A percentile compares a stretch with the other conserved stretches of the same genome.
These are phyloP conservation scores for Delphinus delphis DNA, from an alignment of 2,113 vertebrate species.

Conservation along the genomic window DNA sequence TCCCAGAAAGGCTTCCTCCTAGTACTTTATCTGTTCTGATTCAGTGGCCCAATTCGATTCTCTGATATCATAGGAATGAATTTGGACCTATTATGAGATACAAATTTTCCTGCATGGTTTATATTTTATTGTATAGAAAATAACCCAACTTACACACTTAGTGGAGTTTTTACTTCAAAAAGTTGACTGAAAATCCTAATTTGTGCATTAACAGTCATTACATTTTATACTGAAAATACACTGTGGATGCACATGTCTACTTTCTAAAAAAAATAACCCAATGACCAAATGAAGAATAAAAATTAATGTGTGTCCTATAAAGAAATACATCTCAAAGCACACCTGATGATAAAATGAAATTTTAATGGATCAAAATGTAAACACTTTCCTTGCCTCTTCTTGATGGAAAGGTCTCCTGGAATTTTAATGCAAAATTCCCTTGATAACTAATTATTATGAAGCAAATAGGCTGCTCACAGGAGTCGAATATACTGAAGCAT, in stretches of 20 bases:
- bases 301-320: not conserved
- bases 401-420: not conserved
- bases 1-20: not conserved
- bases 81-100: not conserved
- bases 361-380: not conserved
- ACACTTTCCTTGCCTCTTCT: not conserved
- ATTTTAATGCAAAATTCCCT: not conserved
- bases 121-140: not conserved
- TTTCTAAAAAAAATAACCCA: not conserved
- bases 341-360: not conserved
- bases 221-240: not conserved
- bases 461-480: not conserved
- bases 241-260: not conserved
- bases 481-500: not conserved
- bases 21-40: not conserved
- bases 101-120: not conserved
- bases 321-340: not conserved
- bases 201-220: not conserved
- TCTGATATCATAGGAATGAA: not conserved
- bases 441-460: not conserved
- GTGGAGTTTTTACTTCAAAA: not conserved
- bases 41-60: not conserved
- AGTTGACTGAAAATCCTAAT: not conserved
- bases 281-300: not conserved
- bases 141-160: not conserved